Evolutionary conservation across 1,140 invertebrate genomes (phyloP).

Genomic region (Capitella teleta): DNA sequence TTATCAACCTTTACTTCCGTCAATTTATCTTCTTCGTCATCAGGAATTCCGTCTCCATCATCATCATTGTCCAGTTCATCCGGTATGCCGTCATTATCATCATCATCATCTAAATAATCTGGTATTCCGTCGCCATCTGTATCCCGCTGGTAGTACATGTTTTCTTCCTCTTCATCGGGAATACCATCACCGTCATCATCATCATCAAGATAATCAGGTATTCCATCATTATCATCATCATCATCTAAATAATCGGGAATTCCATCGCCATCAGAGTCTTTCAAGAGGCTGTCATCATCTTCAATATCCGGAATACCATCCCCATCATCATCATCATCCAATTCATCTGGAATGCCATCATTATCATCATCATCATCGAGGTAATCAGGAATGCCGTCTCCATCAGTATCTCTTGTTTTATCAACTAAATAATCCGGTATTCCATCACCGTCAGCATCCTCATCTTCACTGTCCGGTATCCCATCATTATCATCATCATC

Average conservation of each 20-base stretch:
- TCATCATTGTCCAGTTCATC: constrained; percentile 15
- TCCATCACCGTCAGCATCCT: constrained; percentile 27
- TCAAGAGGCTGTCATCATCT: too few species aligned
- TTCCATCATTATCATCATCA: constrained; percentile 11
- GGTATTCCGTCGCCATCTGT: constrained; percentile 28
- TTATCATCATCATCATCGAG: background rate
- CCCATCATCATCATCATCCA: constrained; percentile 4
- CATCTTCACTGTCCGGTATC: constrained; percentile 11
- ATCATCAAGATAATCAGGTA: constrained; percentile 10
- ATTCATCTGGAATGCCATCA: constrained; percentile 5
- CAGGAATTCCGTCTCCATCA: constrained; percentile 25
- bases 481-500: constrained; percentile 14
- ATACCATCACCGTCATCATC: constrained; percentile 28
- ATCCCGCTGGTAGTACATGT: constrained; percentile 17
- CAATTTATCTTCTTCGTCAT: too few species aligned
- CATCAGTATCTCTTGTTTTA: background rate
- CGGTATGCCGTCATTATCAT: constrained; percentile 12
- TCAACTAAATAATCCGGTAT: constrained; percentile 19
- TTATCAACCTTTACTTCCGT: too few species aligned
- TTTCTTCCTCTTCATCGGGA: constrained; percentile 26
- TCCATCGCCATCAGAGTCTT: constrained; percentile 22
- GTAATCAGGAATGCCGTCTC: constrained; percentile 5
- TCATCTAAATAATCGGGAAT: constrained; percentile 23
- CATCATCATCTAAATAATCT: constrained; percentile 14
- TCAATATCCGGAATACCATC: constrained; percentile 5